These are phyloP conservation scores for Druceiella hillmani DNA, from an alignment of 2,888 invertebrate genomes.

Conservation along the genomic window DNA sequence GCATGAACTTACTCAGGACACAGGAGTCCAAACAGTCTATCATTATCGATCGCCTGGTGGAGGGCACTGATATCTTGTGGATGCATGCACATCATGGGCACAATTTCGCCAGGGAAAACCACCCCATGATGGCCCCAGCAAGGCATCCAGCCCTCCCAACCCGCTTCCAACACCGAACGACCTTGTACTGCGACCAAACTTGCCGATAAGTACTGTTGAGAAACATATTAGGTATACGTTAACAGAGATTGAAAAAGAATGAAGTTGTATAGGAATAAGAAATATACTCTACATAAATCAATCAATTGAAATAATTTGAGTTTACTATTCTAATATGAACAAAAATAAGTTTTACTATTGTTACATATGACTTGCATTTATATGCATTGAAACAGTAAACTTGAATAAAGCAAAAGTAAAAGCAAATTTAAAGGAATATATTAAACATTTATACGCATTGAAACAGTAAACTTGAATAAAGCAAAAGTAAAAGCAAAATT, in stretches of 20 bases:
- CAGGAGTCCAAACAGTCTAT: conserved; percentile 41
- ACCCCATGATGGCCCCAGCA: conserved; percentile 35
- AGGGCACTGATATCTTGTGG: conserved; percentile 30
- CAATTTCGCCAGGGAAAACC: conserved; percentile 47
- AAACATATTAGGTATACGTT: neutral
- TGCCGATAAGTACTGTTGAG: conserved; percentile 38
- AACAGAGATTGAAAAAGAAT: conserved; percentile 2
- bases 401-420: no score
- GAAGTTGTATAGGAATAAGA: neutral
- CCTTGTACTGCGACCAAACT: conserved; percentile 33
- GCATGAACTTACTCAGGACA: conserved; percentile 33
- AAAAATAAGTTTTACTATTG: no score
- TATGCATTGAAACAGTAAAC: no score
- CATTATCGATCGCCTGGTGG: conserved; percentile 28
- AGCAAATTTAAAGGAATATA: no score
- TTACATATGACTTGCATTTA: no score
- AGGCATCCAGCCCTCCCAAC: conserved; percentile 38
- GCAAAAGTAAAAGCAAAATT: no score
- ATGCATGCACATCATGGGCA: conserved; percentile 39
- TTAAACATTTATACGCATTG: no score
- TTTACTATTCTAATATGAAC: no score
- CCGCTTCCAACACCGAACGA: conserved; percentile 37
- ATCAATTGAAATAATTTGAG: no score
- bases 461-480: no score
- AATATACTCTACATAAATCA: no score